Evolutionary conservation across 2,797 vertebrate species (phyloP).

Genomic region (Acipenser transmontanus): DNA sequence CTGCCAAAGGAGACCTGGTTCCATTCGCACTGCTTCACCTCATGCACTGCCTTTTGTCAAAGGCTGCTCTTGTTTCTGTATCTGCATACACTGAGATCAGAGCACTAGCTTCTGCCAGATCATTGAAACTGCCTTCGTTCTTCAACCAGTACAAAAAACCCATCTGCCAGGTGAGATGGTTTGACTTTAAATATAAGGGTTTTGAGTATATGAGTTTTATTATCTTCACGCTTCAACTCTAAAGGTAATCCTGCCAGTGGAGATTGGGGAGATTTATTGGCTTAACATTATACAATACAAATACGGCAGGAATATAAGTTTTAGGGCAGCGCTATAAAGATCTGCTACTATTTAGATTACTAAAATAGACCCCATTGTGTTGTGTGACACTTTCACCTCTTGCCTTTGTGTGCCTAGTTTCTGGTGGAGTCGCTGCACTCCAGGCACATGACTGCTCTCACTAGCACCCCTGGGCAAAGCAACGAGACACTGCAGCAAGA

Average conservation of each 20-base stretch:
- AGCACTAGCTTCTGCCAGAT: conserved; percentile 75
- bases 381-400: neutral
- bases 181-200: too few relatives aligned
- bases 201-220: too few relatives aligned
- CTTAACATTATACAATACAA: too few relatives aligned
- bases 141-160: conserved; percentile 97
- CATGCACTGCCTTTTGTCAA: conserved; percentile 88
- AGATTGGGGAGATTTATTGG: too few relatives aligned
- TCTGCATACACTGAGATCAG: conserved; percentile 89
- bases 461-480: conserved; percentile 66
- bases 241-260: too few relatives aligned
- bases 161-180: conserved; percentile 81
- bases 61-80: conserved; percentile 81
- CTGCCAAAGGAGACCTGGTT: conserved; percentile 84
- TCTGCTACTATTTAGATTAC: too few relatives aligned
- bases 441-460: conserved; percentile 67
- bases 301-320: too few relatives aligned
- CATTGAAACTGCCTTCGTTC: conserved; percentile 80
- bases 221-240: too few relatives aligned
- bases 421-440: conserved; percentile 92
- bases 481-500: conserved; percentile 69
- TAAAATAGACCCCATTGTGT: too few relatives aligned
- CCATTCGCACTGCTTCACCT: conserved; percentile 88
- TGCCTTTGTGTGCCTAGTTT: conserved; percentile 59
- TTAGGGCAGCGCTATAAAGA: too few relatives aligned